A percentile compares a stretch with the other conserved stretches of the same genome.
These are phyloP conservation scores for Cantharis lateralis DNA, from an alignment of 2,888 invertebrate species.

Conservation along the genomic window DNA sequence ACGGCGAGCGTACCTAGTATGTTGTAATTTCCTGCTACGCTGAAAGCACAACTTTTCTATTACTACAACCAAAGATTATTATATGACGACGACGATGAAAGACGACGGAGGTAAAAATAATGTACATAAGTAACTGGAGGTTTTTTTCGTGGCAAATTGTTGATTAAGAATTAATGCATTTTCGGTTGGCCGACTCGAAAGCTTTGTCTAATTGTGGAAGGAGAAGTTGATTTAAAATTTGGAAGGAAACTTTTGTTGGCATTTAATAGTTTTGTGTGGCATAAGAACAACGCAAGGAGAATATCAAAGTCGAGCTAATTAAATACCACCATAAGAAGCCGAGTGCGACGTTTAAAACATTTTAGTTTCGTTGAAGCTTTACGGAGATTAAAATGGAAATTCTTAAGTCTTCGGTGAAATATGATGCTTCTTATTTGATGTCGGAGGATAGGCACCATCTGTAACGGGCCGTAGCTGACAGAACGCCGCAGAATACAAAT, in stretches of 20 bases:
- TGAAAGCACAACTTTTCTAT: conserved; percentile 17
- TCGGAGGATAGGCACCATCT: conserved; percentile 36
- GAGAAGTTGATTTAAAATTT: conserved; percentile 11
- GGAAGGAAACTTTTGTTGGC: neutral
- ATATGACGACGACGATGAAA: neutral
- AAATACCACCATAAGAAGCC: conserved; percentile 39
- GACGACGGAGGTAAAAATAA: neutral
- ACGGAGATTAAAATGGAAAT: conserved; percentile 48
- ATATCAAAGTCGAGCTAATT: conserved; percentile 40
- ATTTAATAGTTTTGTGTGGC: conserved; percentile 5
- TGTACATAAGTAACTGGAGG: neutral
- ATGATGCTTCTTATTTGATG: conserved; percentile 48
- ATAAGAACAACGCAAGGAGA: conserved; percentile 21
- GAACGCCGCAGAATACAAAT: conserved; percentile 34
- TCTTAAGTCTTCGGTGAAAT: conserved; percentile 50
- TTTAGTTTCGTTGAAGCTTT: conserved; percentile 34
- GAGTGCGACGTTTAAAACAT: conserved; percentile 39
- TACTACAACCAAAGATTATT: conserved; percentile 13
- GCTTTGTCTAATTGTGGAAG: neutral
- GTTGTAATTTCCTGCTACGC: conserved; percentile 16
- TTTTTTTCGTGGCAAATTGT: neutral
- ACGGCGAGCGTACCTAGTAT: conserved; percentile 3
- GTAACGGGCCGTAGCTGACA: conserved; percentile 33
- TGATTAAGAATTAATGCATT: conserved; percentile 10
- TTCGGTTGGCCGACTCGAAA: neutral